Conservation (phyloP, 2,888 invertebrate genomes). For the Amphimallon solstitiale region DNA sequence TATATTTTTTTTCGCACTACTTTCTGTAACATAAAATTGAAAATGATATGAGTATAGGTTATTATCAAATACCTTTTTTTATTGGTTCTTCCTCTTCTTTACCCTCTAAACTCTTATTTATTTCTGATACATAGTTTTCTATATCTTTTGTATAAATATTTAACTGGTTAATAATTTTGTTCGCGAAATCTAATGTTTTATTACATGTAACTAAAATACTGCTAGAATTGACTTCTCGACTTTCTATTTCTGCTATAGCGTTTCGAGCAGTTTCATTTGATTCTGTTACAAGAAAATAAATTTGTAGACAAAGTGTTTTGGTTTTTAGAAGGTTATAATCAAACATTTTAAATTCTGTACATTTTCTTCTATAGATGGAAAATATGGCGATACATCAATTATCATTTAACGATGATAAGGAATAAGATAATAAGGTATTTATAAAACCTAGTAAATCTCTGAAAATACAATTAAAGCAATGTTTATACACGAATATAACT, state of each 20-base stretch:
- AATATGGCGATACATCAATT: no score
- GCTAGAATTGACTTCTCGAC: neutral
- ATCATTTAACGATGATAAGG: no score
- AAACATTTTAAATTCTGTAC: no score
- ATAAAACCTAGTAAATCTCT: no score
- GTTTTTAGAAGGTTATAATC: neutral
- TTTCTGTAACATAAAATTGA: neutral
- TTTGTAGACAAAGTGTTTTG: conserved; percentile 9
- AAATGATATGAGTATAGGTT: neutral
- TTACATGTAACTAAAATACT: neutral
- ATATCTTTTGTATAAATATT: neutral
- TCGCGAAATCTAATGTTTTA: neutral
- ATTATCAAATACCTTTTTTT: neutral
- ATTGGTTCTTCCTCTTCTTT: neutral
- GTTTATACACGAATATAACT: no score
- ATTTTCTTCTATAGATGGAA: no score
- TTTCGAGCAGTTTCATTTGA: neutral
- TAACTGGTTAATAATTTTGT: neutral
- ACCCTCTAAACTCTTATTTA: neutral
- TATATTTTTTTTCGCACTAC: neutral
- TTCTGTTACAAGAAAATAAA: neutral
- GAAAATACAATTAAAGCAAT: no score
- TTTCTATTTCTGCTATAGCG: neutral
- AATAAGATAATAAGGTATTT: no score
- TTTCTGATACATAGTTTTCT: neutral